Percentiles rank a stretch among this genome's conserved stretches.
Conservation (phyloP, 1,140 invertebrate genomes). For the Phortica variegata region DNA sequence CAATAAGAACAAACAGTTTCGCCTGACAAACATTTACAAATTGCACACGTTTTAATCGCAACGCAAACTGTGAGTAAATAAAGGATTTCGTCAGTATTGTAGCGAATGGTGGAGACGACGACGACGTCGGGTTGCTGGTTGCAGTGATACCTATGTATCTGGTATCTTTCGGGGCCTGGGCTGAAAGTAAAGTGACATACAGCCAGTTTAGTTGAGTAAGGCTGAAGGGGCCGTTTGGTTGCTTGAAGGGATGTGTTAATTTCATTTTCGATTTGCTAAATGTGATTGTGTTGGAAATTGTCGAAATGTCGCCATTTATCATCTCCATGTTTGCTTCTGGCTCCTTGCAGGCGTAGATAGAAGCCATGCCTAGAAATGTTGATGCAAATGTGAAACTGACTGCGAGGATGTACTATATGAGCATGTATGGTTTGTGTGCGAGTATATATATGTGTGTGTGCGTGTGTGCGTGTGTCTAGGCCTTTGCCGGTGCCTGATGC, state of each 20-base stretch:
- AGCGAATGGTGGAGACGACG: neutral
- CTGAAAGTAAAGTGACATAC: too few relatives aligned
- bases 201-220: too few relatives aligned
- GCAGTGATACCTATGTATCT: too few relatives aligned
- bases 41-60: conserved; percentile 19
- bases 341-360: conserved; percentile 13
- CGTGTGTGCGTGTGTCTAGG: neutral
- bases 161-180: too few relatives aligned
- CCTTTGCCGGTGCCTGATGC: conserved; percentile 1
- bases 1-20: neutral
- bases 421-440: too few relatives aligned
- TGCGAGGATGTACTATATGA: too few relatives aligned
- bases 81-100: conserved; percentile 5
- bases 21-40: conserved; percentile 15
- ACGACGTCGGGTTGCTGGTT: neutral
- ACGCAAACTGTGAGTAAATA: too few relatives aligned
- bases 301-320: conserved; percentile 48
- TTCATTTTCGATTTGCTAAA: conserved; percentile 47
- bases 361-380: conserved; percentile 9
- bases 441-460: too few relatives aligned
- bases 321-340: conserved; percentile 29
- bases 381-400: too few relatives aligned
- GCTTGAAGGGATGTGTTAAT: conserved; percentile 28
- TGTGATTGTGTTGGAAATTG: conserved; percentile 40
- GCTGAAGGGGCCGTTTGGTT: too few relatives aligned